Evolutionary conservation across 2,113 vertebrate genomes (phyloP).

Genomic region (Monopterus albus): DNA sequence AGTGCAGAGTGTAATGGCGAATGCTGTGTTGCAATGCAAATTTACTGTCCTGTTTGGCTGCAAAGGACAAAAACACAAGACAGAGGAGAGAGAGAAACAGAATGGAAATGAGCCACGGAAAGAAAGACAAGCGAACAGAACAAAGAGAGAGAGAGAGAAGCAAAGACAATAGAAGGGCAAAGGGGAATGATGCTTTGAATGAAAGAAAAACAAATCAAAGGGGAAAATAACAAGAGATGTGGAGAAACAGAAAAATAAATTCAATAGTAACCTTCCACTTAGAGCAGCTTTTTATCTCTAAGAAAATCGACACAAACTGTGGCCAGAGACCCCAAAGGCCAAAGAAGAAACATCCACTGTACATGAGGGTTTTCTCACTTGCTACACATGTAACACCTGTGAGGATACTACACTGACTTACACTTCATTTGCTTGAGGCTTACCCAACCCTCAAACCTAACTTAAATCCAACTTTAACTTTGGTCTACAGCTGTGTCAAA

Average conservation of each 20-base stretch:
- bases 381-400: slow-evolving; percentile 53
- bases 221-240: slow-evolving; percentile 27
- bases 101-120: slow-evolving; percentile 47
- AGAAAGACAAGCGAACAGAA: slow-evolving; percentile 5
- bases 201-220: slow-evolving; percentile 12
- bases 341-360: slow-evolving; percentile 51
- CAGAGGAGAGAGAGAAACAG: slow-evolving; percentile 2
- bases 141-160: slow-evolving; percentile 2
- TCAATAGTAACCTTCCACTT: slow-evolving; percentile 63
- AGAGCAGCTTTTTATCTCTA: slow-evolving; percentile 68
- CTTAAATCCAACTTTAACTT: slow-evolving; percentile 5
- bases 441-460: background rate
- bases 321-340: slow-evolving; percentile 66
- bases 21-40: slow-evolving; percentile 63
- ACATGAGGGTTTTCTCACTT: slow-evolving; percentile 54
- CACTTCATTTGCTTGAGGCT: slow-evolving; percentile 5
- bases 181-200: slow-evolving; percentile 10
- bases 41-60: slow-evolving; percentile 59
- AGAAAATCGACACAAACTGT: slow-evolving; percentile 72
- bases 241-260: slow-evolving; percentile 51
- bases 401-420: slow-evolving; percentile 30
- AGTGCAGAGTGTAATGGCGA: slow-evolving; percentile 45
- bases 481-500: background rate
- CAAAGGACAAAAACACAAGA: slow-evolving; percentile 53
- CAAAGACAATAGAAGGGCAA: slow-evolving; percentile 10